Conservation (phyloP, 1,140 invertebrate species). For the Dysdera silvatica region DNA sequence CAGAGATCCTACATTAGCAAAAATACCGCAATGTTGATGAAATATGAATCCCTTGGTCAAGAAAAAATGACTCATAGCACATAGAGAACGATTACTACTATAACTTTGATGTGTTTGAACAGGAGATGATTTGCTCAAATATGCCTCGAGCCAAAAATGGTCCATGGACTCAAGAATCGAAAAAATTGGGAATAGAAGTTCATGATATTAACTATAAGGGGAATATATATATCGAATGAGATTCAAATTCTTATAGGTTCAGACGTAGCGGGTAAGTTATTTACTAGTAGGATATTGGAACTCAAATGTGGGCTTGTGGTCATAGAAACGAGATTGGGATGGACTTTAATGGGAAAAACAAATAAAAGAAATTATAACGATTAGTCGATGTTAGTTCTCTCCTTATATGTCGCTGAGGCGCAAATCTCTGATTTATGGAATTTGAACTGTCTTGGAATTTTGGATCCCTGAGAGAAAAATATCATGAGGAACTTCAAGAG, state of each 20-base stretch:
- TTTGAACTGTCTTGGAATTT: too few relatives aligned
- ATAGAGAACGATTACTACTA: background rate
- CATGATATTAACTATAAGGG: background rate
- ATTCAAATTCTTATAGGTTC: background rate
- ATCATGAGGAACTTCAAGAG: too few relatives aligned
- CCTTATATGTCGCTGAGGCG: too few relatives aligned
- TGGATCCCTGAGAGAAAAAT: too few relatives aligned
- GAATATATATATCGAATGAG: too few relatives aligned
- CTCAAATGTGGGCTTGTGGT: background rate
- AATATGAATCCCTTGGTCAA: background rate
- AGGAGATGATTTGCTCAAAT: conserved; percentile 6
- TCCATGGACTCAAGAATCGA: background rate
- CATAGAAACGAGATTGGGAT: conserved; percentile 6
- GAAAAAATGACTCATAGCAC: background rate
- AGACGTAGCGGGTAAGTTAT: background rate
- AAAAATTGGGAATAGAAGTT: background rate
- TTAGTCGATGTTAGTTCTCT: too few relatives aligned
- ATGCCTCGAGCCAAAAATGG: background rate
- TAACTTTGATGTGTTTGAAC: background rate
- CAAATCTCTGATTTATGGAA: too few relatives aligned
- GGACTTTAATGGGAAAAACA: conserved; percentile 3
- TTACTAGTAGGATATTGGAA: background rate
- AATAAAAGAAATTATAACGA: too few relatives aligned
- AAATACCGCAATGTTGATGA: background rate
- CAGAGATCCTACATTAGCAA: background rate